Evolutionary conservation across 2,113 vertebrate genomes (phyloP), one percentile per base, ranked within the genome.

Genomic region (Poeciliopsis prolifica): DNA sequence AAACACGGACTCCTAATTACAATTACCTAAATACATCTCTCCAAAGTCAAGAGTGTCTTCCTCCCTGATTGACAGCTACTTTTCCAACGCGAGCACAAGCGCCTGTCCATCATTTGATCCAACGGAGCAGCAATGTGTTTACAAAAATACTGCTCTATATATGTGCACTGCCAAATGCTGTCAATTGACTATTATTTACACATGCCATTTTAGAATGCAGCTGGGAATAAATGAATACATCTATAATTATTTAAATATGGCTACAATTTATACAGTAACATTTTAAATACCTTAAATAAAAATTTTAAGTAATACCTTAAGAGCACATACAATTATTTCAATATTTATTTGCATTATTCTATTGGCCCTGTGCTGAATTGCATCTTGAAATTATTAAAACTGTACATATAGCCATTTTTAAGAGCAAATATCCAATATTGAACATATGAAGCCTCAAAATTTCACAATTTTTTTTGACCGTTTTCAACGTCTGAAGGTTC

Each of bases 81-180:
- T 83, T 77, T 74, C 54, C 71, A 74, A 33, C 30, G 35, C 33
- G n/a, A 48, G 29, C 85, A 84, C 71, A 81, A 35, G 88, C 28
- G 74, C 76, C 83, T 83, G 83, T 80, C 90, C 71, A 63, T 88
- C 85, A 87, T 65, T 19, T 3, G 31, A 62, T 8, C 42, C 44
- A 8, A 19, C 30, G 22, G 26, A 35, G 30, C 30, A 28, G 68
- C 1, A 0, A 44, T 0, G 61, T 26, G 78, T 61, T 73, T 67
- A 65, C 68, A 64, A n/a, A 67, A 64, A 28, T 4, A 31, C 63
- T 5, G 15, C 24, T 29, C 11, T 58, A 19, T 3, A 5, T 11
- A 24, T 58, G 22, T 58, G 51, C 22, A n/a, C 51, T 10, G 24
- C 5, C 17, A 17, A 17, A 6, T 19, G 44, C 44, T 2, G 40